These are phyloP conservation scores for Tenebrosternarchus preto DNA, from an alignment of 2,113 vertebrate genomes.

Conservation along the genomic window DNA sequence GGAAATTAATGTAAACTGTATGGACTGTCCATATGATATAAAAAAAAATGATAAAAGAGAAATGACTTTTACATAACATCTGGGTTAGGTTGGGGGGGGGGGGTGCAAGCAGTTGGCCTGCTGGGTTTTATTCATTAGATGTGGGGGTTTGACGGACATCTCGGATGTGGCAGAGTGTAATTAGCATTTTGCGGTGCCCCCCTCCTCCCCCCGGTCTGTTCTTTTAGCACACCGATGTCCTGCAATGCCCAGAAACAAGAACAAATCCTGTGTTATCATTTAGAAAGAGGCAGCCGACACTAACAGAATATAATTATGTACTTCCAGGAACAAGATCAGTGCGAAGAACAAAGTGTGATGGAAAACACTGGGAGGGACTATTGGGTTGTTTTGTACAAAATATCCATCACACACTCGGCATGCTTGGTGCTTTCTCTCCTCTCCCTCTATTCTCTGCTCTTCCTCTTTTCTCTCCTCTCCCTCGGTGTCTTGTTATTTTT, in stretches of 20 bases:
- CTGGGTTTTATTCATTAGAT: constrained; percentile 58
- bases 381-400: constrained; percentile 67
- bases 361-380: constrained; percentile 67
- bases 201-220: constrained; percentile 46
- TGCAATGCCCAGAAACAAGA: constrained; percentile 72
- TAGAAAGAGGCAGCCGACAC: constrained; percentile 58
- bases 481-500: constrained; percentile 69
- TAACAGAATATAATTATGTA: constrained; percentile 76
- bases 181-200: constrained; percentile 54
- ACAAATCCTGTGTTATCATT: constrained; percentile 66
- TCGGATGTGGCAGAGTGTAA: constrained; percentile 60
- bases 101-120: constrained; percentile 39
- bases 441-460: constrained; percentile 47
- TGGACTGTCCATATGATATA: constrained; percentile 41
- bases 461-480: constrained; percentile 46
- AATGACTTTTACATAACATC: constrained; percentile 33
- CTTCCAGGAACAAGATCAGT: constrained; percentile 70
- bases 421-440: constrained; percentile 39
- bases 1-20: constrained; percentile 21
- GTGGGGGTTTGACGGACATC: constrained; percentile 59
- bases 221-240: constrained; percentile 64
- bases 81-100: constrained; percentile 28
- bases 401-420: constrained; percentile 55
- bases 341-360: constrained; percentile 73
- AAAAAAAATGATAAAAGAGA: constrained; percentile 35